Evolutionary conservation across 2,888 invertebrate genomes (phyloP), one percentile per base, ranked within the genome.

Genomic region (Leptinotarsa juncta): DNA sequence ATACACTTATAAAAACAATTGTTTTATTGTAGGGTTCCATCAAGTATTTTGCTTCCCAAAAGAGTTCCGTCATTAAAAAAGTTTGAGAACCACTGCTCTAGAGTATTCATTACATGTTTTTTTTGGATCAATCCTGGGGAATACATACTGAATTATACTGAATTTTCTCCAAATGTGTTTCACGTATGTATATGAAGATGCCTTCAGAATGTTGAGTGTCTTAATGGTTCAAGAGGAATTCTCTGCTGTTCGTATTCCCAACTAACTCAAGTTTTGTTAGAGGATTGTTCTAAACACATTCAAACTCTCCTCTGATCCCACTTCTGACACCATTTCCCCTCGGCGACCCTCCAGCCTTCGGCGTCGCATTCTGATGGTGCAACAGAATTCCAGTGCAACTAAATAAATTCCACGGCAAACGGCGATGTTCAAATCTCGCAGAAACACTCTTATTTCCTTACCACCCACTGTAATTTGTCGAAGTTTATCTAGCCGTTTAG

Each of bases 391-490:
- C 14, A 60, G 32, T 32, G 62, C 62, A 62, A 62, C 62, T 32
- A 16, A 32, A 62, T 62, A 62, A 42, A 62, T 62, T 62, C 42
- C 32, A 42, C n/a, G 10, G 32, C 62, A 62, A 62, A 62, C 62
- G 16, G 62, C 62, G 62, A 67, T 67, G 67, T 53, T 67, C 23
- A 66, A 66, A 51, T 53, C 51, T 67, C 67, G 20, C 67, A 67
- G 49, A 66, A 42, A 67, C 67, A 67, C 51, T 53, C 66, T 49
- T 49, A 67, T 65, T 70, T 69, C 66, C 73, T 68, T 67, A 68
- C 67, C 50, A 26, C 42, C 57, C 65, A 62, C 23, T 55, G 71
- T 71, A 53, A 74, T 74, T 71, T 71, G 74, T 71, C 71, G 74
- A 71, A 50, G 32, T 67, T 55, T 70, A 74, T 70, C 74, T 73